Base-by-base conservation (phyloP, 2,797 vertebrate genomes). In the Sebastes kiyomatsui region DNA sequence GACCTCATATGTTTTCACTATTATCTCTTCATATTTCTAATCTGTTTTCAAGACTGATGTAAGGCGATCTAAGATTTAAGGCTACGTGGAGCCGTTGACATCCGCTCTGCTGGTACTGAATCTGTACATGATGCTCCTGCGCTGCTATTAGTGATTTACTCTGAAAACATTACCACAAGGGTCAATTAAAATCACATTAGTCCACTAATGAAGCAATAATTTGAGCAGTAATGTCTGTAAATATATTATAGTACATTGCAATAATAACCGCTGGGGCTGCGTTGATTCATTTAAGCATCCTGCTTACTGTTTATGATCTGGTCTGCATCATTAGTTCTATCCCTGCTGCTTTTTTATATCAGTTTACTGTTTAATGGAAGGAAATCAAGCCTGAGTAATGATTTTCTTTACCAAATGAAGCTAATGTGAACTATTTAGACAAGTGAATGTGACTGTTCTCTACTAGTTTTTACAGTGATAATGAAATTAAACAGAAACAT, bases 11-110 rank as follows among this genome's bases (percentile, higher is more conserved):
- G 59, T 22, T 76, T 81, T 10, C 28, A 28, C 38, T 55, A 10
- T 82, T 11, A 69, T 65, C 30, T 71, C 11, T 65, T 62, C 22
- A 18, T 66, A 67, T 72, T 81, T 54, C 67, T 66, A 23, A 61
- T 58, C 72, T 28, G 52, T 73, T 76, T 79, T 62, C 28, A 55
- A 59, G 32, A 22, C 16, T 14, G n/a, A 32, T 32, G 20, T 20
- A 9, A 59, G 18, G 14, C 5, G 46, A 69, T 59, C 22, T 55
- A 11, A 35, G 58, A 76, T 72, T 54, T 42, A 35, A 62, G 23
- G 52, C 18, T 3, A 5, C 9, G 66, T 1, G 56, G 42, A 56
- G 46, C 2, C 5, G 35, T 20, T 42, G 30, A 65, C 66, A n/a
- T 67, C 27, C 9, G 2, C 23, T 62, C 22, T 20, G 42, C 7